A percentile compares a stretch with the other conserved stretches of the same genome.
Conservation (phyloP, 2,888 invertebrate species). For the Polydrusus pterygomalis region DNA sequence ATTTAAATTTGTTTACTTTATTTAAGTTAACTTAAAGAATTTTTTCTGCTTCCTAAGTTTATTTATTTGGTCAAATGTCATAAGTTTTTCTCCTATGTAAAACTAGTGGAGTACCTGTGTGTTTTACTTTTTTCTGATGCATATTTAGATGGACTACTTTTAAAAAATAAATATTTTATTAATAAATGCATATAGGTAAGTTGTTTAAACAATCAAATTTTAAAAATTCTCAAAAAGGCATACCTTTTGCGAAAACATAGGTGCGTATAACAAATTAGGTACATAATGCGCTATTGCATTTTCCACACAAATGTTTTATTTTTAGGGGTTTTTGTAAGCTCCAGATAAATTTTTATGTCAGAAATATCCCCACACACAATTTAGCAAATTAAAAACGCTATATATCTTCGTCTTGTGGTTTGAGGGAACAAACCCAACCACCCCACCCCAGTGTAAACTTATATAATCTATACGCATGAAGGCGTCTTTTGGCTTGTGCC, state of each 20-base stretch:
- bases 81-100: too few relatives aligned
- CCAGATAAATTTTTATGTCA: constrained; percentile 54
- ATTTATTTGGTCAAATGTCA: too few relatives aligned
- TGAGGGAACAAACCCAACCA: constrained; percentile 43
- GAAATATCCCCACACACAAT: constrained; percentile 52
- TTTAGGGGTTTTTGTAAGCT: constrained; percentile 46
- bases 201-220: too few relatives aligned
- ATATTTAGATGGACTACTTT: too few relatives aligned
- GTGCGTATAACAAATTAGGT: background rate
- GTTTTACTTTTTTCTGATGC: too few relatives aligned
- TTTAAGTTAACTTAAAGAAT: too few relatives aligned
- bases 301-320: constrained; percentile 44
- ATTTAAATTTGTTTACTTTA: too few relatives aligned
- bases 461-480: constrained; percentile 67
- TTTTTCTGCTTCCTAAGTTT: too few relatives aligned
- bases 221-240: too few relatives aligned
- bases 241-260: background rate
- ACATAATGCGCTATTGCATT: constrained; percentile 42
- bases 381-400: constrained; percentile 59
- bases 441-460: constrained; percentile 59
- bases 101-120: too few relatives aligned
- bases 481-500: constrained; percentile 65
- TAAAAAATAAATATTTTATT: too few relatives aligned
- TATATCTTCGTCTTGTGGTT: constrained; percentile 66
- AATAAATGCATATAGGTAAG: too few relatives aligned